Conservation (phyloP, 2,888 invertebrate genomes). For the Nemotelus nigrinus region DNA sequence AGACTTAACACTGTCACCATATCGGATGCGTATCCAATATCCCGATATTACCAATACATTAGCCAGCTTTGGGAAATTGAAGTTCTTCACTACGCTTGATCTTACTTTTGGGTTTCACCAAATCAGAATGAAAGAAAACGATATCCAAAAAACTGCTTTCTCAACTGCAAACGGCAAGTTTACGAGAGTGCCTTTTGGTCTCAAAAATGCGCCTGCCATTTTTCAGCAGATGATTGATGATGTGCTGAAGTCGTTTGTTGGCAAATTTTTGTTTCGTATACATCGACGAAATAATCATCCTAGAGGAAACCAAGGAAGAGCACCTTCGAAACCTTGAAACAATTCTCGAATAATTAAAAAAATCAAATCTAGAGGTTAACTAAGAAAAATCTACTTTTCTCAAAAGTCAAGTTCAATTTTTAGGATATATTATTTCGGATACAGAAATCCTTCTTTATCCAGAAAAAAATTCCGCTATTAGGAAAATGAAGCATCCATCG, state of each 20-base stretch:
- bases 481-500: constrained; percentile 20
- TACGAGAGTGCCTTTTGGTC: too few species aligned
- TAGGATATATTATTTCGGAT: too few species aligned
- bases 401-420: not conserved
- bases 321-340: too few species aligned
- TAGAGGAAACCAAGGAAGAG: too few species aligned
- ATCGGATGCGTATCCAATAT: constrained; percentile 23
- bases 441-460: constrained; percentile 24
- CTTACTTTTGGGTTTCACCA: not conserved
- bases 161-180: too few species aligned
- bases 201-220: too few species aligned
- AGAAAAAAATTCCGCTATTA: constrained; percentile 38
- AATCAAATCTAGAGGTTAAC: constrained; percentile 20
- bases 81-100: constrained; percentile 3
- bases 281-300: constrained; percentile 42
- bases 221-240: too few species aligned
- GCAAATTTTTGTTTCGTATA: constrained; percentile 49
- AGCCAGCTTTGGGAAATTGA: not conserved
- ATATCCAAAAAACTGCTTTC: too few species aligned
- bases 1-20: too few species aligned
- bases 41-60: constrained; percentile 26
- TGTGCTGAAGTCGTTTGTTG: too few species aligned
- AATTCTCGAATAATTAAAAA: not conserved
- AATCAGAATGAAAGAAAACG: too few species aligned
- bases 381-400: constrained; percentile 26